Evolutionary conservation across 2,888 invertebrate genomes (phyloP), one percentile per base, ranked within the genome.

Genomic region (Ochropacha duplaris): DNA sequence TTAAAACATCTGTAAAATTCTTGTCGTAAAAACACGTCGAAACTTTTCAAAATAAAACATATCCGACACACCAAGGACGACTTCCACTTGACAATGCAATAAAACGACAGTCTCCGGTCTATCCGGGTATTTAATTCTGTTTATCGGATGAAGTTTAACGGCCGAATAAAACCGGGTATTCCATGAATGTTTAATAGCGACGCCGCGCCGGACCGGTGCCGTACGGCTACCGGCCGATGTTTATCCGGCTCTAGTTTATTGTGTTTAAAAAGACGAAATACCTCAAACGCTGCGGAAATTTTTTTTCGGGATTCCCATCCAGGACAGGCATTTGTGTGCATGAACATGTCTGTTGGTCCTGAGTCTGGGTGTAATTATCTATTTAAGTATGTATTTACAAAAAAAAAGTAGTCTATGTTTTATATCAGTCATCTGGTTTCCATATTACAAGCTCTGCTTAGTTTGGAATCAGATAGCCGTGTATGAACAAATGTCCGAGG

Each of bases 91-190:
- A 52, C 31, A 52, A 31, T 52, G 31, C 52, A 31, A 34, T 52
- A 52, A 52, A 52, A 16, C 31, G 52, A 31, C 28, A 31, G 44
- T 44, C 44, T 16, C 44, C 44, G 44, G 44, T 52, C 31, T 28
- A 34, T 16, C 52, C 52, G 31, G 52, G 31, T 31, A 28, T 31
- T 52, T 52, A 52, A 52, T 52, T 52, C 31, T 52, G 31, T 52
- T 52, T 34, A 51, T 51, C 52, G 52, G 52, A 28, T 31, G 31
- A 31, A 52, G 31, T 52, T 52, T 52, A 52, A 52, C 52, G 6
- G 31, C 31, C 34, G 52, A 31, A 52, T 31, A 52, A 52, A 31
- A 52, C 52, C 31, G 52, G 44, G 31, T 31, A 51, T 31, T 51
- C 52, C 52, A 19, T 52, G 52, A 31, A 52, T 31, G 52, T 52